Evolutionary conservation across 2,888 invertebrate genomes (phyloP), one percentile per base, ranked within the genome.

Genomic region (Calameuta pallipes): DNA sequence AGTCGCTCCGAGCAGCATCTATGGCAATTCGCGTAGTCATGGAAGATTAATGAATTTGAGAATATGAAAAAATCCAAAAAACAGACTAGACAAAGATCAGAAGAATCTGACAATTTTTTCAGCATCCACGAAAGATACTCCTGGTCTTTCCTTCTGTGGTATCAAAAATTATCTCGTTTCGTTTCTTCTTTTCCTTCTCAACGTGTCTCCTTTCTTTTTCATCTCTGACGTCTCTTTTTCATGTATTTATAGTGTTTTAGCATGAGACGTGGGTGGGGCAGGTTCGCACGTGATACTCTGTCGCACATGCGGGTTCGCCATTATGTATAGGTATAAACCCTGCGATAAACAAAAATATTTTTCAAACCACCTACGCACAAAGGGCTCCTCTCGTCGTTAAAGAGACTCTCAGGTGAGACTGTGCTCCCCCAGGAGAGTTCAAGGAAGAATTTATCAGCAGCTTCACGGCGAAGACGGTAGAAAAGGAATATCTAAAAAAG

Each of bases 161-260:
- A 41, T 0, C 0, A 9, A 56, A 23, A 56, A 56, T 6, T 56
- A 0, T 37, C 37, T 23, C 41, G 9, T 41, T 23, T 56, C 41
- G 0, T 56, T 70, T 6, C 30, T 30, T 70, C 33, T 1, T 33
- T 4, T 34, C 31, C 9, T 0, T 33, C 31, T 71, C 12, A 0
- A 71, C 12, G 12, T 71, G 1, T n/a, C 37, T 68, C 11, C 37
- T 69, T 78, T 75, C 30, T 23, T 23, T 34, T n/a, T 75, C 13
- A 69, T 31, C 69, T 69, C 31, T 34, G 30, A 37, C 31, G 30
- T 23, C 73, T 73, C 56, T 23, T 35, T 31, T 35, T 9, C 56
- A 37, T 31, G 77, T 86, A 86, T 87, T 87, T 85, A 86, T 86
- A 86, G 85, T 85, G 84, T 83, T 84, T 87, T 81, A 82, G 83